These are phyloP conservation scores for Megaceryle alcyon DNA, from an alignment of 2,797 vertebrate species.

Conservation along the genomic window DNA sequence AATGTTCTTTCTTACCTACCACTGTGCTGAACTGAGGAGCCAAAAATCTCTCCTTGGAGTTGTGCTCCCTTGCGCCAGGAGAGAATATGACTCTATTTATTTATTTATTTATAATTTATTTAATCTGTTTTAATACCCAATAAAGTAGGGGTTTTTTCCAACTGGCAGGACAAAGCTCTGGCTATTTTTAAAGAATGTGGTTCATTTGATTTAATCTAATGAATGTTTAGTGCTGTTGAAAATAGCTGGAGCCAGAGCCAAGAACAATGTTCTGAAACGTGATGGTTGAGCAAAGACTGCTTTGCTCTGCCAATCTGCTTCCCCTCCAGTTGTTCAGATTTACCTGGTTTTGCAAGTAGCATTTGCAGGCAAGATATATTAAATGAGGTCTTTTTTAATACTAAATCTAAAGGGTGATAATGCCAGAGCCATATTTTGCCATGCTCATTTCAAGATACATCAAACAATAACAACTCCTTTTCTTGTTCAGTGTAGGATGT, in stretches of 20 bases:
- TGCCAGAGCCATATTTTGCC: background rate
- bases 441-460: background rate
- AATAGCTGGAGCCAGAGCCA: slow-evolving; percentile 58
- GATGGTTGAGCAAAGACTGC: slow-evolving; percentile 32
- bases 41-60: slow-evolving; percentile 30
- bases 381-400: background rate
- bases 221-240: slow-evolving; percentile 60
- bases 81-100: slow-evolving; percentile 40
- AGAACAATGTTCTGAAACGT: slow-evolving; percentile 64
- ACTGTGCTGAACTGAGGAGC: slow-evolving; percentile 36
- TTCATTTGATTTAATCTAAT: slow-evolving; percentile 67
- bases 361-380: background rate
- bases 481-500: background rate
- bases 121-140: slow-evolving; percentile 52
- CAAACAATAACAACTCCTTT: background rate
- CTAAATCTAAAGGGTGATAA: background rate
- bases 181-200: slow-evolving; percentile 63
- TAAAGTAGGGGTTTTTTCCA: slow-evolving; percentile 61
- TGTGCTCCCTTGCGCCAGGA: background rate
- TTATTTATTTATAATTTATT: slow-evolving; percentile 64
- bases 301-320: slow-evolving; percentile 3
- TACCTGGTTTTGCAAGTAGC: background rate
- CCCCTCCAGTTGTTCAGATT: background rate
- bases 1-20: slow-evolving; percentile 49
- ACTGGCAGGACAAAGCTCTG: slow-evolving; percentile 19